Evolutionary conservation across 2,888 invertebrate species (phyloP).

Genomic region (Dermolepida albohirtum): DNA sequence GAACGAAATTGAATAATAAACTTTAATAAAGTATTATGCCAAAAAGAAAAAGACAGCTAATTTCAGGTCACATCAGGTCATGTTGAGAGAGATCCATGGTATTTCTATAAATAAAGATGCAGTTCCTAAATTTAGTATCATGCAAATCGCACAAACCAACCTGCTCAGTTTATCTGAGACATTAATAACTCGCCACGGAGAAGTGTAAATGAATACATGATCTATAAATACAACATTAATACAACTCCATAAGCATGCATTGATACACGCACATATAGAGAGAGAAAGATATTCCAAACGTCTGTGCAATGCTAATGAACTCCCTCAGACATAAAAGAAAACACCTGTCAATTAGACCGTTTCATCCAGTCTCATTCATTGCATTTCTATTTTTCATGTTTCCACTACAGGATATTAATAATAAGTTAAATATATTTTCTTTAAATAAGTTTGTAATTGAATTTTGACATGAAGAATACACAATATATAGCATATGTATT

Average conservation of each 20-base stretch:
- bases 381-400: constrained; percentile 2
- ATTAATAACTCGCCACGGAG: constrained; percentile 29
- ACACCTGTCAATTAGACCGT: constrained; percentile 27
- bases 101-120: constrained; percentile 27
- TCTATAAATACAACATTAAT: constrained; percentile 20
- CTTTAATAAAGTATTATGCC: too few species aligned
- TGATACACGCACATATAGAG: not conserved
- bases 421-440: not conserved
- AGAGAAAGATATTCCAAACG: too few species aligned
- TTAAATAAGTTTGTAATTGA: too few species aligned
- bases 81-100: constrained; percentile 24
- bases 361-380: not conserved
- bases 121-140: constrained; percentile 22
- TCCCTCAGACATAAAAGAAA: constrained; percentile 31
- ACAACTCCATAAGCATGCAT: not conserved
- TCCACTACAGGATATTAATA: not conserved
- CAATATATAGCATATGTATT: too few species aligned
- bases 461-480: too few species aligned
- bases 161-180: constrained; percentile 31
- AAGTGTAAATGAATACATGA: constrained; percentile 18
- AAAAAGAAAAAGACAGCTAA: not conserved
- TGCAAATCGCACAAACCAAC: constrained; percentile 26
- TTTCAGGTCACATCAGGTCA: constrained; percentile 37
- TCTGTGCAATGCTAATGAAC: constrained; percentile 31
- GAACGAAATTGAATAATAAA: too few species aligned